These are phyloP conservation scores for Peromyscus polionotus DNA, from an alignment of 2,113 vertebrate species.

Conservation along the genomic window DNA sequence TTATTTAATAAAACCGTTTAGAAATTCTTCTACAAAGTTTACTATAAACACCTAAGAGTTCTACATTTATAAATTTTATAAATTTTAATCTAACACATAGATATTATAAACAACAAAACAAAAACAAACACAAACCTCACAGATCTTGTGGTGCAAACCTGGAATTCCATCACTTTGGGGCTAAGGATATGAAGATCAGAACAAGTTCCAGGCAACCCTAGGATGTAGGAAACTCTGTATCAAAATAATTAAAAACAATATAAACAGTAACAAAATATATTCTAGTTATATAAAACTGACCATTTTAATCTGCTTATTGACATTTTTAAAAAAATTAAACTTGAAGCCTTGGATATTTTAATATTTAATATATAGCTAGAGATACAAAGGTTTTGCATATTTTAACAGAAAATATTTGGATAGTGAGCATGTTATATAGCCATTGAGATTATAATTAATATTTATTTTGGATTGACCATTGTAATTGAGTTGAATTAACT, in stretches of 20 bases:
- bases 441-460: not conserved
- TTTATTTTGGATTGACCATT: not conserved
- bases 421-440: not conserved
- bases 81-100: not conserved
- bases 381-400: not conserved
- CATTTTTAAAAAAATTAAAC: not conserved
- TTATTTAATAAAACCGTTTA: too few species aligned
- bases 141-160: not conserved
- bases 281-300: not conserved
- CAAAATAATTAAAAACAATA: not conserved
- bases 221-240: not conserved
- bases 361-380: not conserved
- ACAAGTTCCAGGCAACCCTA: not conserved
- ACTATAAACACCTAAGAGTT: not conserved
- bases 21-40: not conserved
- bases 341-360: not conserved
- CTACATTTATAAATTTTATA: not conserved
- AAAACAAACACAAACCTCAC: not conserved
- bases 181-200: not conserved
- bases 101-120: not conserved
- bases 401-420: not conserved
- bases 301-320: not conserved
- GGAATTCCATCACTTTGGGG: not conserved
- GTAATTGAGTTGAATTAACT: not conserved
- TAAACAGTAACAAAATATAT: not conserved